Percentiles rank a stretch among this genome's conserved stretches.
Conservation (phyloP, 2,113 vertebrate species). For the Rostratula benghalensis region DNA sequence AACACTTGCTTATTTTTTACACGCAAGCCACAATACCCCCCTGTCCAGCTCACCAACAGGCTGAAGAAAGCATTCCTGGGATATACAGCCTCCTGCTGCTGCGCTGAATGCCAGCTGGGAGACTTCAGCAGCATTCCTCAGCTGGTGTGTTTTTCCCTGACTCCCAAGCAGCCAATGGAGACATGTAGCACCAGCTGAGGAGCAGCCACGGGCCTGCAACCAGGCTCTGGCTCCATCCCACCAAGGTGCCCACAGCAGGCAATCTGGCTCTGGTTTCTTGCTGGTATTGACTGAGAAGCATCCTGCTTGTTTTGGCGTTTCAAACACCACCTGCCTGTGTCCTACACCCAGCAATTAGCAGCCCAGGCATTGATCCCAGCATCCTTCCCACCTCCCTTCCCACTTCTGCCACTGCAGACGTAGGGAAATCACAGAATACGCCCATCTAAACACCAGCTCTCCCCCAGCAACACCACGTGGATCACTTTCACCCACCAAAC, state of each 20-base stretch:
- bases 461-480: fast-evolving
- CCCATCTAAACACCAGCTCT: neutral
- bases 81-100: neutral
- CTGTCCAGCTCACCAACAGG: neutral
- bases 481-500: neutral
- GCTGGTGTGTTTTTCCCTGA: neutral
- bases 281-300: neutral
- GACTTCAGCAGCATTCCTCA: neutral
- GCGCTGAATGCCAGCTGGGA: neutral
- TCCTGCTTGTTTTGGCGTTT: fast-evolving
- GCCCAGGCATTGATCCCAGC: neutral
- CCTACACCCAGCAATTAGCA: neutral
- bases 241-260: neutral
- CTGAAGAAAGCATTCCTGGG: neutral
- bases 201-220: fast-evolving
- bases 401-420: neutral
- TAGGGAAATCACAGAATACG: neutral
- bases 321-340: neutral
- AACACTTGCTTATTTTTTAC: neutral
- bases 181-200: neutral
- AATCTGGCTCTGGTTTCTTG: neutral
- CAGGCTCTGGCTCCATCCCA: neutral
- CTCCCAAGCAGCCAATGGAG: neutral
- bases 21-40: neutral
- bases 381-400: neutral